Evolutionary conservation across 2,888 invertebrate species (phyloP), one percentile per base, ranked within the genome.

Genomic region (Exephanes ischioxanthus): DNA sequence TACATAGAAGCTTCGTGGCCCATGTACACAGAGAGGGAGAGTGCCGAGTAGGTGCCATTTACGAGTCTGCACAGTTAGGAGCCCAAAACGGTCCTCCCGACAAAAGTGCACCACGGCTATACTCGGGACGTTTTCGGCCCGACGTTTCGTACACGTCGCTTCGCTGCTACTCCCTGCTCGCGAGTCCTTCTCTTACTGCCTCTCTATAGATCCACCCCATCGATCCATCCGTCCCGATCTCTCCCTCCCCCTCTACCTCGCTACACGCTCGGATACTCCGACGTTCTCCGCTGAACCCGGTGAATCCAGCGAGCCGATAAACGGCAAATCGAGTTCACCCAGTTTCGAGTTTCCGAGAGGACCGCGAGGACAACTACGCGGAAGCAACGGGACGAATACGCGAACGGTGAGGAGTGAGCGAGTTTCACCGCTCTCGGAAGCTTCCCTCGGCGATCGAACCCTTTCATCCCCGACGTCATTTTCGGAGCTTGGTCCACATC

Each of bases 241-340:
- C 37, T 51, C 22, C 51, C 70, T 26, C 53, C 33, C 26, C n/a
- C 48, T n/a, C 33, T 0, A 19, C 6, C 53, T 77, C 16, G 3
- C 37, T 33, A 3, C 7, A 33, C 55, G 33, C 53, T 67, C 67
- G 51, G 33, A 30, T 33, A 53, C 55, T 33, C 19, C 41, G 66
- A 66, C 53, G 67, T 53, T 77, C 51, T 37, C 19, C 33, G 51
- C n/a, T 53, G 53, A 41, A 67, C 53, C 67, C 66, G 22, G 76
- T 41, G 67, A 77, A 77, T 67, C 67, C 76, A 41, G 76, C 66
- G 53, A 77, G 76, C 66, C 76, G 76, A 76, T 76, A 67, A 76
- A 76, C 66, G 66, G 66, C 66, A 76, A 76, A 76, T 76, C 76
- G 76, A 76, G 76, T 76, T 76, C 76, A 76, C 76, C 76, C 76